phyloP scores from a whole-genome alignment of 2,113 vertebrate species.

The Saguinus imperator region DNA sequence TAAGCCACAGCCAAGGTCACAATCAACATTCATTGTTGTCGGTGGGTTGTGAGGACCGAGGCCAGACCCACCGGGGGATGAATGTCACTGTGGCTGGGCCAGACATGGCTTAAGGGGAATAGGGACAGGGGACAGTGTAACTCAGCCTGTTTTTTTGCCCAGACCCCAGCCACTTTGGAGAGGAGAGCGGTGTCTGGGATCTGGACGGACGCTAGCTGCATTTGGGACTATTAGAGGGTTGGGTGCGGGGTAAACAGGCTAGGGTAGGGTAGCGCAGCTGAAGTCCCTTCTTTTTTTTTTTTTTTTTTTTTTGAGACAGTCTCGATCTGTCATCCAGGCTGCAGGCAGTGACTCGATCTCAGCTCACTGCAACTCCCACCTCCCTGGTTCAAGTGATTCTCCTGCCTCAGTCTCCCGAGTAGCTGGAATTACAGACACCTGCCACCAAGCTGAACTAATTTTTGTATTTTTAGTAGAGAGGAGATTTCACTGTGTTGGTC shows the following conservation, averaged over 20 bases:
- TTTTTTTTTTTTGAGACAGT: too few species aligned
- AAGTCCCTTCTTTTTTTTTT: background rate
- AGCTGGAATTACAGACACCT: background rate
- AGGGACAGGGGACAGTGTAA: background rate
- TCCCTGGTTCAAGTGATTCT: background rate
- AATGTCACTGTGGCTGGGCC: conserved; percentile 81
- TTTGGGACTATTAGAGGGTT: background rate
- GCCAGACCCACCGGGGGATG: conserved; percentile 81
- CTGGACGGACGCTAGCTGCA: background rate
- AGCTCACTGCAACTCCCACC: background rate
- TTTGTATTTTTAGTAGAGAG: background rate
- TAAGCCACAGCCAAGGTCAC: conserved; percentile 74
- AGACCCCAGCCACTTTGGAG: background rate
- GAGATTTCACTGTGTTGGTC: too few species aligned
- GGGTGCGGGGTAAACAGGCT: background rate
- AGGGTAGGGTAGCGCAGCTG: background rate
- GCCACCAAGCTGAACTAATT: background rate
- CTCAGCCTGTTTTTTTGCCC: background rate
- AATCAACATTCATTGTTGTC: conserved; percentile 85
- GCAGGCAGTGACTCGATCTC: background rate
- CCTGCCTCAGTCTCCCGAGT: background rate
- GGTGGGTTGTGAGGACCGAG: conserved; percentile 80
- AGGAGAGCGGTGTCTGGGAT: background rate
- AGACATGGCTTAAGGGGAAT: background rate
- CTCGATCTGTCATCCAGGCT: too few species aligned